Evolutionary conservation across 2,888 invertebrate species (phyloP).

Genomic region (Temnothorax rugatulus): DNA sequence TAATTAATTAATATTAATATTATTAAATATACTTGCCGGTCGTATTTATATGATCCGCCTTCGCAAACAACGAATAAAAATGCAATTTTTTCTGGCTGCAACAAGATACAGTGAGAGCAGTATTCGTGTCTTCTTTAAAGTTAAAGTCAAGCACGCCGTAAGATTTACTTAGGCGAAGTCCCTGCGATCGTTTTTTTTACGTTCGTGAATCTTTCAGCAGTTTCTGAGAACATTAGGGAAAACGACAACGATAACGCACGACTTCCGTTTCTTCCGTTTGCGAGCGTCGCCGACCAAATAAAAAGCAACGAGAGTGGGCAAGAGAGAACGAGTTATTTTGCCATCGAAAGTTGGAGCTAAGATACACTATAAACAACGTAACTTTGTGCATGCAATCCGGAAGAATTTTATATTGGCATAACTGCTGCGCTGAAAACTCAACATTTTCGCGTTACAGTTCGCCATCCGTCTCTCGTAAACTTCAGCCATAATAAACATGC

Average conservation of each 20-base stretch:
- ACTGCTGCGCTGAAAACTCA: slow-evolving; percentile 61
- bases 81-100: slow-evolving; percentile 11
- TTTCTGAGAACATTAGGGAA: slow-evolving; percentile 55
- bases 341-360: slow-evolving; percentile 63
- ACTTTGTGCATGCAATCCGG: slow-evolving; percentile 59
- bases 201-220: slow-evolving; percentile 36
- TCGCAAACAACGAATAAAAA: slow-evolving; percentile 28
- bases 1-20: slow-evolving; percentile 13
- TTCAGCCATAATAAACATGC: slow-evolving; percentile 48
- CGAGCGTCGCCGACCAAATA: slow-evolving; percentile 56
- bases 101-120: slow-evolving; percentile 23
- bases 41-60: slow-evolving; percentile 3
- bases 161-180: slow-evolving; percentile 52
- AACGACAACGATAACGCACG: slow-evolving; percentile 63
- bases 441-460: slow-evolving; percentile 62
- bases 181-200: slow-evolving; percentile 26
- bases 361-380: slow-evolving; percentile 65
- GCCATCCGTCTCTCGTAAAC: slow-evolving; percentile 52
- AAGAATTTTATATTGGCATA: slow-evolving; percentile 69
- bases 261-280: slow-evolving; percentile 58
- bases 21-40: not conserved
- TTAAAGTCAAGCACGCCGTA: slow-evolving; percentile 42
- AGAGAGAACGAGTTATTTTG: slow-evolving; percentile 52
- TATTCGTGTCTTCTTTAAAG: slow-evolving; percentile 42
- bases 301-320: slow-evolving; percentile 46